These are phyloP conservation scores for Pogoniulus pusillus DNA, from an alignment of 2,797 vertebrate genomes.

Conservation along the genomic window DNA sequence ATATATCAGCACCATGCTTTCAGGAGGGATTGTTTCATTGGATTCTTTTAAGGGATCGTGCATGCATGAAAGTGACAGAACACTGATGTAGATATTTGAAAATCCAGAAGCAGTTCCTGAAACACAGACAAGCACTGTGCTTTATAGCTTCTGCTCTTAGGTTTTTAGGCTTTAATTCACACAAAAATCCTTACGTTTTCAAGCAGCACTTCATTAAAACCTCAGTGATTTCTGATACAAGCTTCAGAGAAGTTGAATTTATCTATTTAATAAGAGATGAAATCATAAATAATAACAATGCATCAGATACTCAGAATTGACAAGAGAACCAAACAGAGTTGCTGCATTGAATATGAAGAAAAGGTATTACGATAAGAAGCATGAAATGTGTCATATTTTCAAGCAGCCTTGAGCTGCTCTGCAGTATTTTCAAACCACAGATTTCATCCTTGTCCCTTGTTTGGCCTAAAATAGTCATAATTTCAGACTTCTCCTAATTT, in stretches of 20 bases:
- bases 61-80: neutral
- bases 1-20: neutral
- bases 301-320: conserved; percentile 30
- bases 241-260: conserved; percentile 16
- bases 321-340: neutral
- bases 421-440: neutral
- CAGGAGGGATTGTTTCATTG: neutral
- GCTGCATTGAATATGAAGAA: conserved; percentile 22
- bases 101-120: neutral
- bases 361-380: neutral
- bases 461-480: conserved; percentile 12
- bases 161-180: conserved; percentile 4
- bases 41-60: neutral
- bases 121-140: neutral
- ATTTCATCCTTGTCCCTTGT: neutral
- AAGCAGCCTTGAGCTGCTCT: neutral
- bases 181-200: neutral
- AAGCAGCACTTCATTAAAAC: conserved; percentile 26
- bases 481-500: neutral
- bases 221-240: conserved; percentile 19
- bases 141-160: neutral
- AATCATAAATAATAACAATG: conserved; percentile 55
- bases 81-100: neutral
- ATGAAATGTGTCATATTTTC: neutral
- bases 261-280: conserved; percentile 56